Evolutionary conservation across 2,797 vertebrate species (phyloP).

Genomic region (Chelon labrosus): DNA sequence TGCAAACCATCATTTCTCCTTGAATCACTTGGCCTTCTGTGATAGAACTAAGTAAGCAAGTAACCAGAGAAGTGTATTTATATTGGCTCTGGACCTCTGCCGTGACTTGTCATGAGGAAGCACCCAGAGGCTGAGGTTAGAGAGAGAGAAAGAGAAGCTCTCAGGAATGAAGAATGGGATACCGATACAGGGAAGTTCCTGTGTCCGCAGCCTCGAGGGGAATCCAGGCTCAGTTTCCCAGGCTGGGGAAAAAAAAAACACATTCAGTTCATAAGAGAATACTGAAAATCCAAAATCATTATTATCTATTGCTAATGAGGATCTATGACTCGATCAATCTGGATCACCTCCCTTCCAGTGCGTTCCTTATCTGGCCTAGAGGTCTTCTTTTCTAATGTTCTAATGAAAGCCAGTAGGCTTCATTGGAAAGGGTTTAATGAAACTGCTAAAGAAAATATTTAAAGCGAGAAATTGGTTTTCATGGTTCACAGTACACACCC

Average conservation of each 20-base stretch:
- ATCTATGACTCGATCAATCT: background rate
- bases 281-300: background rate
- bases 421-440: too few species aligned
- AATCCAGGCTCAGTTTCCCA: conserved; percentile 50
- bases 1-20: conserved; percentile 5
- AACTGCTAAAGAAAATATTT: too few species aligned
- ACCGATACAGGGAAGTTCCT: conserved; percentile 68
- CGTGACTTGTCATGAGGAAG: conserved; percentile 62
- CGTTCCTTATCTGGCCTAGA: too few species aligned
- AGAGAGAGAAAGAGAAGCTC: conserved; percentile 48
- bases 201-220: conserved; percentile 60
- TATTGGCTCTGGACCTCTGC: conserved; percentile 63
- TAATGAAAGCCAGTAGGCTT: too few species aligned
- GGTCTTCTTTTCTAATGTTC: too few species aligned
- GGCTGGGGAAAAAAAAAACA: background rate
- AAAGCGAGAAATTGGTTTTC: too few species aligned
- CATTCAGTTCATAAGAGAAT: conserved; percentile 7
- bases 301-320: background rate
- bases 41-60: conserved; percentile 38
- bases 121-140: conserved; percentile 59
- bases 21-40: conserved; percentile 10
- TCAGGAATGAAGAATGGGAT: conserved; percentile 62
- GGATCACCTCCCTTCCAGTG: too few species aligned
- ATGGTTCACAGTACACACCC: too few species aligned
- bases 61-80: conserved; percentile 63